Evolutionary conservation across 2,797 vertebrate genomes (phyloP).

Genomic region (Potorous gilbertii): DNA sequence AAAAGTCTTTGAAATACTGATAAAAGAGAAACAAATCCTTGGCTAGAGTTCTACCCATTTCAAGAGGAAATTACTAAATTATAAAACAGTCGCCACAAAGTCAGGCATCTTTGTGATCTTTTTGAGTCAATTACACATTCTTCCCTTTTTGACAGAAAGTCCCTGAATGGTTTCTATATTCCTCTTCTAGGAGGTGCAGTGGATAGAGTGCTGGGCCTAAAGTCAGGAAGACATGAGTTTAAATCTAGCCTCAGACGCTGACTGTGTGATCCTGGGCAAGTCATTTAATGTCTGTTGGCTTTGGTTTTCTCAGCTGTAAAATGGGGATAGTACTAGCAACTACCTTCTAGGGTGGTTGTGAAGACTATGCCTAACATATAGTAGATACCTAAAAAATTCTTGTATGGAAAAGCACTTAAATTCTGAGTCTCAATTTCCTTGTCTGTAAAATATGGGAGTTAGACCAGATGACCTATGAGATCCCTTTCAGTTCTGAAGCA

Average conservation of each 20-base stretch:
- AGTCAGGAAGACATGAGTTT: not conserved
- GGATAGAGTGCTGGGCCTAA: not conserved
- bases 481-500: not conserved
- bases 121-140: not conserved
- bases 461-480: not conserved
- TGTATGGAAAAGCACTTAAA: not conserved
- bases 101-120: not conserved
- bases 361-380: not conserved
- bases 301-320: not conserved
- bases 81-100: not conserved
- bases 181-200: not conserved
- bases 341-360: not conserved
- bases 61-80: not conserved
- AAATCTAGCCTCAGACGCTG: not conserved
- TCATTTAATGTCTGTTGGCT: not conserved
- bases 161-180: not conserved
- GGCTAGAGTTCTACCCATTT: not conserved
- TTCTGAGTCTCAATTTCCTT: not conserved
- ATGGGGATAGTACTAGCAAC: not conserved
- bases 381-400: not conserved
- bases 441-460: not conserved
- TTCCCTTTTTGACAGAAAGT: not conserved
- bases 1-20: constrained; percentile 52
- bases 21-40: constrained; percentile 32
- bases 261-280: not conserved